phyloP scores from a whole-genome alignment of 2,113 vertebrate genomes.

The Scytalopus superciliaris region DNA sequence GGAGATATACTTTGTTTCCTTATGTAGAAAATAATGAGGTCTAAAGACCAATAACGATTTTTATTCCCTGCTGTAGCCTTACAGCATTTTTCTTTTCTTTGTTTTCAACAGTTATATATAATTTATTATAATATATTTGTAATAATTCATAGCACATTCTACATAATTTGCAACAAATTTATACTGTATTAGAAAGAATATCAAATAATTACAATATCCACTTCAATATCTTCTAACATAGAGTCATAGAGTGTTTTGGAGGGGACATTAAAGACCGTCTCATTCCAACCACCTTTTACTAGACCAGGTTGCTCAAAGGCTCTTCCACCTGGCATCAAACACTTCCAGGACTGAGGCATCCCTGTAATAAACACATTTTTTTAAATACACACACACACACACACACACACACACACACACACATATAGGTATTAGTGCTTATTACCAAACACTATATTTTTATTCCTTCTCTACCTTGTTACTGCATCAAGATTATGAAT shows the following conservation, averaged over 20 bases:
- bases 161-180: neutral
- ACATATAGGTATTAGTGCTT: neutral
- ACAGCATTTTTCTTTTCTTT: neutral
- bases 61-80: neutral
- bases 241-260: neutral
- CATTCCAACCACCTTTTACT: accelerated
- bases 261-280: neutral
- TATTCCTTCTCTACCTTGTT: neutral
- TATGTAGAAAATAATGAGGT: neutral
- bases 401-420: neutral
- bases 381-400: neutral
- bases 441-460: neutral
- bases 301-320: neutral
- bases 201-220: neutral
- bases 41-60: neutral
- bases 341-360: neutral
- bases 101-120: neutral
- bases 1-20: neutral
- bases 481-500: neutral
- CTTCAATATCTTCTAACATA: neutral
- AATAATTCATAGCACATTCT: neutral
- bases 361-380: neutral
- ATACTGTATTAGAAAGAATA: neutral
- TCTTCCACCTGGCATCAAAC: neutral
- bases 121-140: neutral